Evolutionary conservation across 1,140 invertebrate species (phyloP).

Genomic region (Nasonia vitripennis): DNA sequence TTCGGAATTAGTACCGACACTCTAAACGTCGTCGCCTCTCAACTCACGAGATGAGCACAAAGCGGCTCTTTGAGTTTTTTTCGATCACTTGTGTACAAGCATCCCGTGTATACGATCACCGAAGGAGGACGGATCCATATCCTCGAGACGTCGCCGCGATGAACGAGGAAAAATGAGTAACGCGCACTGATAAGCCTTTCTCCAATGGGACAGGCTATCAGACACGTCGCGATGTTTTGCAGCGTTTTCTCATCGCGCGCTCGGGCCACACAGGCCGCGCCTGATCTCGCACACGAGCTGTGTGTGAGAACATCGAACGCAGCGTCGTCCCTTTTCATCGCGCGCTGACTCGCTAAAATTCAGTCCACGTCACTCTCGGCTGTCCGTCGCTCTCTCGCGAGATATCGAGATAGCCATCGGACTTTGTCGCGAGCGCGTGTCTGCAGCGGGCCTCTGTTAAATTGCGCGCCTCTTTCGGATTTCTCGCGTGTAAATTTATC

Average conservation of each 20-base stretch:
- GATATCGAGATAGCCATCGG: background rate
- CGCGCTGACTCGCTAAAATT: background rate
- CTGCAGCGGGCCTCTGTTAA: background rate
- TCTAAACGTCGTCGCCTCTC: conserved; percentile 17
- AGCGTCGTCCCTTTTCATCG: background rate
- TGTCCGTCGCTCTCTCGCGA: background rate
- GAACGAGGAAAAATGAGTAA: background rate
- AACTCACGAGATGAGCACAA: background rate
- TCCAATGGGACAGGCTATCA: background rate
- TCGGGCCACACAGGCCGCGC: background rate
- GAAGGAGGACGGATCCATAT: background rate
- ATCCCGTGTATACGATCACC: no score
- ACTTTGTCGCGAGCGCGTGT: background rate
- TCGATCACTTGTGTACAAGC: no score
- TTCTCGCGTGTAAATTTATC: background rate
- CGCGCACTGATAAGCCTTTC: background rate
- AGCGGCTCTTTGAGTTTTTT: background rate
- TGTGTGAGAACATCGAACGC: background rate
- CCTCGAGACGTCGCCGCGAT: background rate
- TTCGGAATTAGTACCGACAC: conserved; percentile 25
- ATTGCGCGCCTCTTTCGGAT: background rate
- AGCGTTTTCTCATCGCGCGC: background rate
- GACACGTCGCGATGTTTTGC: background rate
- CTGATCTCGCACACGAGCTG: background rate
- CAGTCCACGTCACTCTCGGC: background rate